A percentile compares a stretch with the other conserved stretches of the same genome.
These are phyloP conservation scores for Pyrocoelia pectoralis DNA, from an alignment of 2,888 invertebrate species.

Conservation along the genomic window DNA sequence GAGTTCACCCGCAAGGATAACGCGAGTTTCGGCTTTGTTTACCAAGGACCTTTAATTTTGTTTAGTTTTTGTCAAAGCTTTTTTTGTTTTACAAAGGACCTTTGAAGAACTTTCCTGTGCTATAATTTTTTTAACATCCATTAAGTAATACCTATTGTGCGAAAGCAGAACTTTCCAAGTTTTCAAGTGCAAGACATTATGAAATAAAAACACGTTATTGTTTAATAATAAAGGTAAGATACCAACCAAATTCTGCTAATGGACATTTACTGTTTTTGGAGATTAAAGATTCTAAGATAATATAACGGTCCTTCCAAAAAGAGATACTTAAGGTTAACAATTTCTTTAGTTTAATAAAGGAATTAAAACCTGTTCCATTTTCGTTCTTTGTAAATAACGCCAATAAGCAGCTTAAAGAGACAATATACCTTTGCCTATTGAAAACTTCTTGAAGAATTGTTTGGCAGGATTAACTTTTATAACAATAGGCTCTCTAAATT, in stretches of 20 bases:
- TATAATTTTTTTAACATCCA: background rate
- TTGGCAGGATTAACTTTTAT: conserved; percentile 4
- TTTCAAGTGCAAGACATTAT: background rate
- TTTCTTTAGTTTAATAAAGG: conserved; percentile 3
- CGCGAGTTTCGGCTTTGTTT: conserved; percentile 37
- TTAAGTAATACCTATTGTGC: conserved; percentile 6
- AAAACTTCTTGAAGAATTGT: conserved; percentile 4
- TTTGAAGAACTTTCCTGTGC: conserved; percentile 14
- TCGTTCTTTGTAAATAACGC: conserved; percentile 5
- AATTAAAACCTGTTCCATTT: conserved; percentile 2
- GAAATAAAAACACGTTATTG: background rate
- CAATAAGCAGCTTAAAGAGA: conserved; percentile 8
- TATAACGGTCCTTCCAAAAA: background rate
- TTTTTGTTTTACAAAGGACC: conserved; percentile 22
- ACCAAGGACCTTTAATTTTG: conserved; percentile 32
- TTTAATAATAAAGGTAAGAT: conserved; percentile 5
- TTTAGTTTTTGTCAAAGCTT: conserved; percentile 34
- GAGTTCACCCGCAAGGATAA: conserved; percentile 45
- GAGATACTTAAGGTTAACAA: background rate
- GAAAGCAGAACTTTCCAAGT: background rate
- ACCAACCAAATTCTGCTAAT: no score
- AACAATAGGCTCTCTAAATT: background rate
- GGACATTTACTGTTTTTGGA: background rate
- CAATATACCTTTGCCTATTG: conserved; percentile 6
- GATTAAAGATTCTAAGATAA: background rate